Conservation (phyloP, 1,140 invertebrate genomes). For the Drosophila ercepeae region DNA sequence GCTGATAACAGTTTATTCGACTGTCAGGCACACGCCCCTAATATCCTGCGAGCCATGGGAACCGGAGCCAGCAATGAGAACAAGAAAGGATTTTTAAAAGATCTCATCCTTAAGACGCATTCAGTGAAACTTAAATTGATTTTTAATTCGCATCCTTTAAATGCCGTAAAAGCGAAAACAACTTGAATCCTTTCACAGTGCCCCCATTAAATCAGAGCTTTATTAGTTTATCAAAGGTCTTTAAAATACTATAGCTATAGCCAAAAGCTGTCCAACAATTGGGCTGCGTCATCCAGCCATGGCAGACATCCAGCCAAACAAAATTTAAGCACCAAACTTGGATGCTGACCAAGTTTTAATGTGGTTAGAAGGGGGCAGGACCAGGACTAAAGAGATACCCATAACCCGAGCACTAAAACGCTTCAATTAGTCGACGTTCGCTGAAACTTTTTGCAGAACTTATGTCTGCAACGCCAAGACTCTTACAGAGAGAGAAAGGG, state of each 20-base stretch:
- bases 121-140: too few relatives aligned
- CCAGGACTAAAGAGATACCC: constrained; percentile 20
- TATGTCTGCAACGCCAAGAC: not conserved
- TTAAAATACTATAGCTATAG: not conserved
- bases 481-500: constrained; percentile 6
- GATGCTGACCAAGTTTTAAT: constrained; percentile 69
- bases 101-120: too few relatives aligned
- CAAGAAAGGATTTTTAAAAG: not conserved
- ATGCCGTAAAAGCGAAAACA: not conserved
- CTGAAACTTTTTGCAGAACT: constrained; percentile 38
- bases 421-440: constrained; percentile 61
- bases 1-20: constrained; percentile 79
- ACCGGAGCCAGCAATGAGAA: not conserved
- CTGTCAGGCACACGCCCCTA: constrained; percentile 74
- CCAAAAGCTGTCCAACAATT: constrained; percentile 9
- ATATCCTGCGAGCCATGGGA: constrained; percentile 6
- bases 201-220: constrained; percentile 20
- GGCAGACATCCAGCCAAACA: constrained; percentile 62
- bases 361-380: constrained; percentile 40
- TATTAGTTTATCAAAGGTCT: constrained; percentile 13
- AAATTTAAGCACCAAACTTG: constrained; percentile 67
- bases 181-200: constrained; percentile 4
- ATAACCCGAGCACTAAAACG: constrained; percentile 52
- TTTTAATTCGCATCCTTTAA: not conserved
- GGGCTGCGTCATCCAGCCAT: constrained; percentile 28